These are phyloP conservation scores for Phaetusa simplex DNA, from an alignment of 2,113 vertebrate genomes.

Conservation along the genomic window DNA sequence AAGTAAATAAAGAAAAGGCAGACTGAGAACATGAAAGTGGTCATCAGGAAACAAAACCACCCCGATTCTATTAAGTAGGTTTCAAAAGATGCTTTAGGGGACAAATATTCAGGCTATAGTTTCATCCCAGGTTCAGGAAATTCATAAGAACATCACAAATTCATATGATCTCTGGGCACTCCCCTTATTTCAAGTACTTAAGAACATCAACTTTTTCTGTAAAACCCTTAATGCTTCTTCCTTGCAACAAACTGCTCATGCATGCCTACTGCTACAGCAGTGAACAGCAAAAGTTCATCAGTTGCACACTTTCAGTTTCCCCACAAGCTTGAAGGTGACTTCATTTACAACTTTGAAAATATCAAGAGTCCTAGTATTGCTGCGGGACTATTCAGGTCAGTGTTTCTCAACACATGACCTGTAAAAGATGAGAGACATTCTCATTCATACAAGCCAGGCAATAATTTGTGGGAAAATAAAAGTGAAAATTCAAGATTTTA, in stretches of 20 bases:
- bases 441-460: neutral
- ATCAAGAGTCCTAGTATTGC: neutral
- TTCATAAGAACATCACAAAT: neutral
- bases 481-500: neutral
- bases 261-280: neutral
- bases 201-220: neutral
- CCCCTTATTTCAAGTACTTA: neutral
- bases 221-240: neutral
- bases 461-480: neutral
- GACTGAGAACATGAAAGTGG: neutral
- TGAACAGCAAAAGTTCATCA: neutral
- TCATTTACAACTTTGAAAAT: neutral
- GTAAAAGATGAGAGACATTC: neutral
- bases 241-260: neutral
- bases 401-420: neutral
- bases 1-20: neutral
- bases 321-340: neutral
- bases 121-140: neutral
- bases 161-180: neutral
- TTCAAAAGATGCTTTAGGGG: neutral
- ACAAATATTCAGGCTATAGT: neutral
- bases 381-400: neutral
- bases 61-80: neutral
- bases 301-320: neutral
- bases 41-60: neutral